Base-by-base conservation (phyloP, 1,140 invertebrate genomes). In the Temnothorax curvispinosus region DNA sequence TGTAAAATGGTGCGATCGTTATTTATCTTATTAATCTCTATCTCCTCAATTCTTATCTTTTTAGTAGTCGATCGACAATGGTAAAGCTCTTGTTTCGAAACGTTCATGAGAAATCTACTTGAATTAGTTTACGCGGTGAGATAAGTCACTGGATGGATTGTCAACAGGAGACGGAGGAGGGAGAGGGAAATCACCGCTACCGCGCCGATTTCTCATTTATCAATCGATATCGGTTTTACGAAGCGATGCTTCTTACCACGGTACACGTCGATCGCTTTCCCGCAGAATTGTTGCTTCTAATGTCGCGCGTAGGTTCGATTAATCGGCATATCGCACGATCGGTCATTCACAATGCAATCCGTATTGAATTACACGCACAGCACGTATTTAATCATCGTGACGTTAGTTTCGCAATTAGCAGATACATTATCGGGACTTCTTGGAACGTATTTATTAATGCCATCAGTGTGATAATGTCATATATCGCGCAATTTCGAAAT, bases 161-260 rank as follows among this genome's bases (percentile, higher is more conserved):
- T 38, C 44, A 50, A 44, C 38, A 54, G 52, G 18, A 54, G 52
- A 27, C 27, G 27, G 52, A 54, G 6, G 6, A 0, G 52, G 4
- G 32, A 44, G 32, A 44, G 41, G 52, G 50, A 89, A 50, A 69
- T 62, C 21, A 21, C 35, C 69, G 65, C 44, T 44, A 18, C 3
- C 18, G 15, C 11, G 27, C 1, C 35, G 15, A 2, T 64, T 72
- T 72, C 72, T 86, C 35, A 27, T 85, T 89, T 88, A 88, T 88
- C 87, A 88, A 75, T 86, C 21, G 75, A 74, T 87, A 85, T 85
- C 60, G 54, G 58, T 88, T 86, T 80, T 60, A 67, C 69, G 62
- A 86, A 75, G 60, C 58, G 11, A 41, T 60, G 41, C 47, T 75
- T 77, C 41, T 72, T 82, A 56, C 9, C 5, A 13, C n/a, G 56